These are phyloP conservation scores for Pogonognathellus flavescens DNA, from an alignment of 1,140 invertebrate genomes.

Conservation along the genomic window DNA sequence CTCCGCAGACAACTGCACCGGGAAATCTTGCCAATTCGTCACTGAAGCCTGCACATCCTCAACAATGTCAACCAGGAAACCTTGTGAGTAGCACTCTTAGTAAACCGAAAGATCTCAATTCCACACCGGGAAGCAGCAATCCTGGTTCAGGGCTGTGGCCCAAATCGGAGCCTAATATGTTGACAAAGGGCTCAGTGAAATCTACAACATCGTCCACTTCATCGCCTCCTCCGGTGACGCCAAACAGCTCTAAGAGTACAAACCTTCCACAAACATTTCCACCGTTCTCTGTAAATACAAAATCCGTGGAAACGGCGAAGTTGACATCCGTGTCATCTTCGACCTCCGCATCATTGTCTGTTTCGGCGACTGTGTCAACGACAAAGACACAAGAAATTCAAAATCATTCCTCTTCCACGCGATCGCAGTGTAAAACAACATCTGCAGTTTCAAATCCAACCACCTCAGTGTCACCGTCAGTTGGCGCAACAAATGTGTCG, in stretches of 20 bases:
- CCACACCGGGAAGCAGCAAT: conserved; percentile 58
- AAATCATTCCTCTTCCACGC: conserved; percentile 36
- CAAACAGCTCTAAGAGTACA: conserved; percentile 67
- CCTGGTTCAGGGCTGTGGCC: not conserved
- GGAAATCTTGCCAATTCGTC: conserved; percentile 42
- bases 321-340: conserved; percentile 49
- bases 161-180: conserved; percentile 26
- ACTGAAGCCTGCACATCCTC: not conserved
- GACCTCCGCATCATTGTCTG: conserved; percentile 38
- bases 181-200: conserved; percentile 67
- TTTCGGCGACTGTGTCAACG: conserved; percentile 39
- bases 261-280: conserved; percentile 58
- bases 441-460: conserved; percentile 30
- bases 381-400: conserved; percentile 30
- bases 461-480: conserved; percentile 13
- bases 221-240: conserved; percentile 57
- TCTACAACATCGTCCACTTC: conserved; percentile 66
- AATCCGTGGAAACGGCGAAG: conserved; percentile 54
- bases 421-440: not conserved
- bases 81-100: conserved; percentile 24
- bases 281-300: conserved; percentile 16
- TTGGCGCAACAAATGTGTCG: conserved; percentile 8
- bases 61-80: conserved; percentile 16
- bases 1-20: not conserved
- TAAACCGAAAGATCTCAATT: conserved; percentile 66